A percentile compares a stretch with the other conserved stretches of the same genome.
These are phyloP conservation scores for Zoanthus sociatus DNA, from an alignment of 92 coral and sea anemone species.

Conservation along the genomic window DNA sequence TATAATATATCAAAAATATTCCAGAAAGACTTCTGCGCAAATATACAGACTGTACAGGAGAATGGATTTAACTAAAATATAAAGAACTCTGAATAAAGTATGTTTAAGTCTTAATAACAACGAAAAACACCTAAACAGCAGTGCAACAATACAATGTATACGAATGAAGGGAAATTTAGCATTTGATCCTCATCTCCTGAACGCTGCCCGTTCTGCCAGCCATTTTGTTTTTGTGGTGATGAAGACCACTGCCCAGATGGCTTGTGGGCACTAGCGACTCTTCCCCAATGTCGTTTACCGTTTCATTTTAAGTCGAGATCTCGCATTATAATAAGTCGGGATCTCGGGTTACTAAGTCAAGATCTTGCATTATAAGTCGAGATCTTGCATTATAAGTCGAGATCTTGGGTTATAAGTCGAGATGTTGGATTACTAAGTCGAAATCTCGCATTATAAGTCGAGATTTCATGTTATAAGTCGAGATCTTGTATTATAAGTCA, in stretches of 20 bases:
- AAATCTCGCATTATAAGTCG: too few relatives aligned
- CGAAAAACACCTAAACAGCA: neutral
- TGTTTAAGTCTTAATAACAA: neutral
- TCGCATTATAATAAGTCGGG: neutral
- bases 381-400: too few relatives aligned
- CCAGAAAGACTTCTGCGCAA: neutral
- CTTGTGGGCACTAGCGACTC: neutral
- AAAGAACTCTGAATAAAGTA: neutral
- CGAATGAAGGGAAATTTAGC: neutral
- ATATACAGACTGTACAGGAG: neutral
- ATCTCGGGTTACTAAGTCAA: too few relatives aligned
- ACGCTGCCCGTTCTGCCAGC: neutral
- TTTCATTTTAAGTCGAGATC: neutral
- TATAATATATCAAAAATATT: neutral
- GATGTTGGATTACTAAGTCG: too few relatives aligned
- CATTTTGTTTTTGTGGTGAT: neutral
- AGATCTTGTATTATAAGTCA: too few relatives aligned
- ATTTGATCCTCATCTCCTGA: neutral
- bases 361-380: too few relatives aligned
- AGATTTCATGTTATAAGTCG: too few relatives aligned
- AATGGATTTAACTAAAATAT: neutral
- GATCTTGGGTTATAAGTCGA: too few relatives aligned
- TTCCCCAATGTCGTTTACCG: neutral
- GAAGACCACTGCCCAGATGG: neutral
- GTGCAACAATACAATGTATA: neutral